Conservation (phyloP, 2,113 vertebrate species). For the Cynoglossus semilaevis region DNA sequence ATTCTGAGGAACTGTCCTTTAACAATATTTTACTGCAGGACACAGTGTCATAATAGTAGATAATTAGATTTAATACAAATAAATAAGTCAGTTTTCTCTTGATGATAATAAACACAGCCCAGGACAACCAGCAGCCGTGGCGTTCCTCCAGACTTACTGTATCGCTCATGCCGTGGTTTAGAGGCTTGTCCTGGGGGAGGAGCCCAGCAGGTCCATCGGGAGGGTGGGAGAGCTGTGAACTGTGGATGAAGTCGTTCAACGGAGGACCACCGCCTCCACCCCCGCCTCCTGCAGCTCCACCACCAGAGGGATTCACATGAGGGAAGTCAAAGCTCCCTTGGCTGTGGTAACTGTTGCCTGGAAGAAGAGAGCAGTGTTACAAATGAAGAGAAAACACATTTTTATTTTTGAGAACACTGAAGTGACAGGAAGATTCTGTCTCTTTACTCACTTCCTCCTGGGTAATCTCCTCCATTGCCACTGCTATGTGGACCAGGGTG, state of each 20-base stretch:
- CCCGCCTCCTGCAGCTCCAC: constrained; percentile 60
- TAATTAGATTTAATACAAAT: too few species aligned
- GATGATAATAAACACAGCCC: not conserved
- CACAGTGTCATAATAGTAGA: not conserved
- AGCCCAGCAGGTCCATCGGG: constrained; percentile 92
- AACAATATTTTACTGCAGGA: not conserved
- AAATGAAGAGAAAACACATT: constrained; percentile 6
- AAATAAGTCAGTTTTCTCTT: too few species aligned
- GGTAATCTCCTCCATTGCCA: constrained; percentile 87
- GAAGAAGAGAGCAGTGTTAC: constrained; percentile 28
- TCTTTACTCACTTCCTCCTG: constrained; percentile 82
- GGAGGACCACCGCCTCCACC: constrained; percentile 73
- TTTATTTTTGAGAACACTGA: constrained; percentile 30
- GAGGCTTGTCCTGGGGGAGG: constrained; percentile 91
- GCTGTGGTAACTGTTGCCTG: constrained; percentile 96
- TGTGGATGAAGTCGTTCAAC: constrained; percentile 98
- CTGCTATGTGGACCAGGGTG: constrained; percentile 84
- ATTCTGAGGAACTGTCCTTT: not conserved
- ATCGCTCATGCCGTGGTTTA: constrained; percentile 93
- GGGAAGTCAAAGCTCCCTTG: constrained; percentile 97
- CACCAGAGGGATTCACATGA: constrained; percentile 86
- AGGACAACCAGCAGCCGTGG: not conserved
- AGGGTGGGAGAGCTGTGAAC: constrained; percentile 94
- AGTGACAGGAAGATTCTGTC: not conserved
- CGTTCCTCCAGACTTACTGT: constrained; percentile 80